Conservation (phyloP, 2,888 invertebrate genomes). For the Pyrgus malvae region DNA sequence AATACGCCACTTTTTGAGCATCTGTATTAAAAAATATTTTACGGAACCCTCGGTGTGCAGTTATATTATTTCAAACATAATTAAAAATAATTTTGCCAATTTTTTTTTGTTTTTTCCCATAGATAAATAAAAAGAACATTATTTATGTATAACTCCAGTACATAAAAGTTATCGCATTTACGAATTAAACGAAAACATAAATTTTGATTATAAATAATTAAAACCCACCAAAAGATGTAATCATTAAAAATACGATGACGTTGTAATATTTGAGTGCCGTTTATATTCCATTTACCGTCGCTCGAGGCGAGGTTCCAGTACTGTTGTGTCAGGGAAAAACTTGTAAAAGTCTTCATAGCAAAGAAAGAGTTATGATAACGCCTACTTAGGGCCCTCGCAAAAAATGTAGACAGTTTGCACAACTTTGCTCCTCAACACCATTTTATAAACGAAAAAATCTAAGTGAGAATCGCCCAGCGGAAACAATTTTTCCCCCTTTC, state of each 20-base stretch:
- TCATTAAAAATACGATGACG: not conserved
- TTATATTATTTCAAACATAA: too few species aligned
- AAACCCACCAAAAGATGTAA: too few species aligned
- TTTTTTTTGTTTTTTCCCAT: too few species aligned
- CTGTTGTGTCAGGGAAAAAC: constrained; percentile 67
- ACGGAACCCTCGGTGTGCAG: too few species aligned
- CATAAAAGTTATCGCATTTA: too few species aligned
- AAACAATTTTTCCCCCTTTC: constrained; percentile 57
- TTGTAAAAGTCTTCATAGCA: constrained; percentile 63
- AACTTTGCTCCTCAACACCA: constrained; percentile 64
- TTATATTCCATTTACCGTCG: constrained; percentile 43
- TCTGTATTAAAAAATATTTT: too few species aligned
- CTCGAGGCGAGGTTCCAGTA: constrained; percentile 36
- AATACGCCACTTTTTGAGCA: too few species aligned
- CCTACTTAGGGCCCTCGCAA: constrained; percentile 64
- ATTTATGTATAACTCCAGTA: too few species aligned
- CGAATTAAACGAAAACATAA: too few species aligned
- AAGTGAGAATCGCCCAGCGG: constrained; percentile 56
- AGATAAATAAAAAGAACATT: too few species aligned
- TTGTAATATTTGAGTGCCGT: constrained; percentile 30
- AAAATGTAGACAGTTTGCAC: constrained; percentile 59
- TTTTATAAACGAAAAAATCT: constrained; percentile 72
- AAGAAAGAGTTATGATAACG: constrained; percentile 75
- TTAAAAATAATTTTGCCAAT: too few species aligned
- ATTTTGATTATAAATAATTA: too few species aligned